Base-by-base conservation (phyloP, 2,797 vertebrate genomes). In the Schizopygopsis pylzovi region DNA sequence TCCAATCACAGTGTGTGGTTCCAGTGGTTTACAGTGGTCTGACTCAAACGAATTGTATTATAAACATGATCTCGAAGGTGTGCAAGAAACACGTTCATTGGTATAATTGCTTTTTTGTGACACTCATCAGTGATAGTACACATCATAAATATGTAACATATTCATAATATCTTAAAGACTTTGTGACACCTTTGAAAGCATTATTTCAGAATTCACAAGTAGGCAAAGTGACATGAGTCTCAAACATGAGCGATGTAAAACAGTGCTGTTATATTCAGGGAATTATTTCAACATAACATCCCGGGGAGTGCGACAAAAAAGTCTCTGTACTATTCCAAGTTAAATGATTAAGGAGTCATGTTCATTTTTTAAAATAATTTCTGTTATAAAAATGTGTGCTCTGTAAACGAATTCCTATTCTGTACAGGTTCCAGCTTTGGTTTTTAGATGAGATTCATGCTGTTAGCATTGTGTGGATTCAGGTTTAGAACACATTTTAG, bases 1-100 rank as follows among this genome's bases (percentile, higher is more conserved):
- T 71, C 49, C 65, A 63, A 49, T 85, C 87, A 88, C 87, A 88
- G 84, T 88, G 87, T 79, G 45, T 73, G 71, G 83, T 63, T 82
- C 67, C 59, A 72, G 83, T 79, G 65, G 52, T 22, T 43, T 71
- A 52, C 75, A 87, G 65, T 83, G 73, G 76, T 73, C 37, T n/a
- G 49, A 52, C 63, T 70, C 45, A 75, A 83, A 49, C 54, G 49
- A 18, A 59, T 41, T 41, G 15, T 56, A 79, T 18, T 28, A 59
- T 22, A 45, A 70, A 59, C 63, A 43, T 70, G 45, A 25, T 33
- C 72, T 59, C 67, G 4, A 54, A 18, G n/a, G n/a, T 2, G 6
- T 79, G 83, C 65, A 72, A 85, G 52, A 79, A 12, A 85, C 65
- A 81, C 79, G 45, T 54, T 78, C 63, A 84, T 84, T 78, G 73